A percentile compares a stretch with the other conserved stretches of the same genome.
These are phyloP conservation scores for Rachycentron canadum DNA, from an alignment of 2,797 vertebrate species.

Conservation along the genomic window DNA sequence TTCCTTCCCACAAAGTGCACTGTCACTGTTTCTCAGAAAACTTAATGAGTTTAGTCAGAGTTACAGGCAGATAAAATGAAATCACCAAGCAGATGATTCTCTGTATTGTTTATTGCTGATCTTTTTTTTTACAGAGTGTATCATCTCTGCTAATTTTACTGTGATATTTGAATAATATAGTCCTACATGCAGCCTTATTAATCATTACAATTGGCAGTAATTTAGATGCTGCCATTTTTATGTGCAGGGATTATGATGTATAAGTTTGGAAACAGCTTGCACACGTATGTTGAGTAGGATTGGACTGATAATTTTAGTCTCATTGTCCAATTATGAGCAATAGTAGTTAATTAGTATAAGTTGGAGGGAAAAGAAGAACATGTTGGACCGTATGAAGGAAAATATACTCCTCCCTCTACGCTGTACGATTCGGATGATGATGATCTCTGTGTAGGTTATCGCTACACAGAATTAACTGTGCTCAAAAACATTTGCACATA, in stretches of 20 bases:
- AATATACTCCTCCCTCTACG: not conserved
- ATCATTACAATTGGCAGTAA: constrained; percentile 44
- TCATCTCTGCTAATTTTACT: constrained; percentile 57
- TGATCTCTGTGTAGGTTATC: constrained; percentile 1
- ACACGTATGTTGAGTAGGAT: constrained; percentile 69
- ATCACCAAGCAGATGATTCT: constrained; percentile 22
- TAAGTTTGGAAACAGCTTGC: constrained; percentile 46
- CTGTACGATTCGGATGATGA: not conserved
- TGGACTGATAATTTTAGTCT: constrained; percentile 35
- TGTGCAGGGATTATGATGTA: constrained; percentile 29
- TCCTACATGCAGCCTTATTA: constrained; percentile 48
- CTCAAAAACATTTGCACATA: constrained; percentile 31
- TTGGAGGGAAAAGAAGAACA: constrained; percentile 8
- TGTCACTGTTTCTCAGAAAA: constrained; percentile 10
- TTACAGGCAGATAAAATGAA: constrained; percentile 1
- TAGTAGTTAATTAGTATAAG: constrained; percentile 23
- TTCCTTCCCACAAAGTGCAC: constrained; percentile 2
- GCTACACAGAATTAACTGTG: not conserved
- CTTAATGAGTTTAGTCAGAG: constrained; percentile 33
- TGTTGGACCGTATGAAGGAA: constrained; percentile 11
- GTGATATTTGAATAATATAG: constrained; percentile 42
- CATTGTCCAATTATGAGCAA: constrained; percentile 65
- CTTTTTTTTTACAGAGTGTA: constrained; percentile 17
- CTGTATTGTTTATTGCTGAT: constrained; percentile 12
- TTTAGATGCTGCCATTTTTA: constrained; percentile 42